Base-by-base conservation (phyloP, 2,888 invertebrate genomes). In the Rutpela maculata region DNA sequence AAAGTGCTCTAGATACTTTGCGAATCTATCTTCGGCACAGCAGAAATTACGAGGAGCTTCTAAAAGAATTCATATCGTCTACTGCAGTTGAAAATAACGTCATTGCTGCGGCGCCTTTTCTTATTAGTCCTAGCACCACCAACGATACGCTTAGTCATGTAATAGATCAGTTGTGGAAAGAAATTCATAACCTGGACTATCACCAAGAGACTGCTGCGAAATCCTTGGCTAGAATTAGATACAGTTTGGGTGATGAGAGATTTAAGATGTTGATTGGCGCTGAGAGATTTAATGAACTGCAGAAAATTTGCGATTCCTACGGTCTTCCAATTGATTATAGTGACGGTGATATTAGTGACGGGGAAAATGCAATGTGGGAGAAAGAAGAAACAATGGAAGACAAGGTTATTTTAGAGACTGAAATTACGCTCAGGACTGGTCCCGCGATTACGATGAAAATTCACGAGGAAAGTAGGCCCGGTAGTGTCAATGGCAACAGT, bases 381-480 rank as follows among this genome's bases (percentile, higher is more conserved):
- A 65, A 15, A n/a, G 80, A 80, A 85, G 77, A 81, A 31, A 38
- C 72, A 63, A 77, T 85, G 9, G 92, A 91, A 80, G 94, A 93
- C 31, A 94, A 93, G 88, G 93, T 96, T 0, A 95, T 96, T 65
- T 92, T 96, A 84, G 96, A 96, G 90, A 96, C 96, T 0, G 96
- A 96, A 90, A 95, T 96, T 31, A 93, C 95, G 85, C 94, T 96
- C 80, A 94, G 95, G 86, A 93, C 95, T 15, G 95, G 95, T 78
- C 95, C 95, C 0, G 94, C 95, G 0, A 93, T 96, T 50, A 96
- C 95, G 0, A 96, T 96, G 95, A 94, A 96, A 50, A 95, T 96
- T 73, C 90, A 96, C 22, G 96, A 96, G 88, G 94, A 94, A 85
- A 93, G 86, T 75, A 79, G 85, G 57, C 59, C 82, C 4, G 84